Evolutionary conservation across 2,888 invertebrate genomes (phyloP), one percentile per base, ranked within the genome.

Genomic region (Alcis repandata): DNA sequence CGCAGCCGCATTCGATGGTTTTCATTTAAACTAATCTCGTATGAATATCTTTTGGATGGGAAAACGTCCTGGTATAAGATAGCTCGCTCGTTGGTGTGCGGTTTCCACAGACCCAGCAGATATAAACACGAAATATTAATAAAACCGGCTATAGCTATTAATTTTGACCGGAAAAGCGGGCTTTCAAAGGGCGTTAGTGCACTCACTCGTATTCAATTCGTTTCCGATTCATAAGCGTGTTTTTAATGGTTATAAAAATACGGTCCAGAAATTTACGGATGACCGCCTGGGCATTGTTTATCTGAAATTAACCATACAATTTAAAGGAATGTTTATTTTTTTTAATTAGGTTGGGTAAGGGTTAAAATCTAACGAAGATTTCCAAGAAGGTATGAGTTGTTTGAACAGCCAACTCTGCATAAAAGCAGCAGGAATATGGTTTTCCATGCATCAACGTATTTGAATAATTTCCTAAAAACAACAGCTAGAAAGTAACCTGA

Each of bases 11-110:
- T 79, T 79, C 79, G 77, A 78, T 71, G 78, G 71, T 68, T 85
- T 85, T 80, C 80, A 84, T 64, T 85, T 84, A 70, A 72, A 77
- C 82, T 86, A 83, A 88, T 87, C 87, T 87, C 69, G 73, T 73
- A 73, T 73, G 70, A 78, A 74, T 79, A 84, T 86, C 82, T 82
- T 79, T 78, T 75, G 79, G 81, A 78, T 74, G 72, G 73, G 65
- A 59, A 68, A 75, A 76, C 69, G 68, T 68, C 64, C 67, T 72
- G 70, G 68, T 75, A 75, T 73, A 73, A 79, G 78, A 77, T 80
- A 79, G 72, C 67, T 70, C 59, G 13, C 32, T 49, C 11, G 53
- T 61, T 59, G 52, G 63, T 66, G 41, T 66, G 70, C 69, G 40
- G 57, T 54, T 59, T 71, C 61, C 59, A 65, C 68, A 68, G 70